Percentiles rank a stretch among this genome's conserved stretches.
phyloP scores from a whole-genome alignment of 2,888 invertebrate species.

The Podotricha telesiphe region DNA sequence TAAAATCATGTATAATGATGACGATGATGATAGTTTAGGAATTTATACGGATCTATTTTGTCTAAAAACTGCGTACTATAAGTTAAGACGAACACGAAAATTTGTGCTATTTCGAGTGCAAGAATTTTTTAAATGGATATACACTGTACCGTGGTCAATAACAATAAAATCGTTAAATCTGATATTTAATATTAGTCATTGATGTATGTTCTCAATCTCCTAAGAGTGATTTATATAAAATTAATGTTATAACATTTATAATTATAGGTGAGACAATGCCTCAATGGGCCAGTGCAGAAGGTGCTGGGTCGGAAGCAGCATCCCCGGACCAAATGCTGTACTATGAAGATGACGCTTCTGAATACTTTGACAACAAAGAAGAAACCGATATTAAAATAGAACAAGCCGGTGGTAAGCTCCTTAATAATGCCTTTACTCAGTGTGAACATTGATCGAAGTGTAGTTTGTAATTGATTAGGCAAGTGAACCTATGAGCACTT shows the following conservation, averaged over 20 bases:
- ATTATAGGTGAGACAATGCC: constrained; percentile 58
- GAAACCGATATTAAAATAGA: constrained; percentile 64
- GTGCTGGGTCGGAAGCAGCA: constrained; percentile 59
- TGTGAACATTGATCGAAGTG: too few species aligned
- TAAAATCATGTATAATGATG: too few species aligned
- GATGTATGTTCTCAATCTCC: not conserved
- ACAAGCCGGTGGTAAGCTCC: constrained; percentile 59
- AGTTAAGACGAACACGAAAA: too few species aligned
- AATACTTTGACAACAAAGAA: constrained; percentile 62
- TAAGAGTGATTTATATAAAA: not conserved
- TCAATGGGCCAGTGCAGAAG: constrained; percentile 68
- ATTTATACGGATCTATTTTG: too few species aligned
- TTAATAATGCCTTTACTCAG: not conserved
- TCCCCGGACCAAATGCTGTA: constrained; percentile 62
- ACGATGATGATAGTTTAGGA: too few species aligned
- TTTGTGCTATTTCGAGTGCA: too few species aligned
- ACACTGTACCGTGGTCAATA: too few species aligned
- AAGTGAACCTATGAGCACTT: not conserved
- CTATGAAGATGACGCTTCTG: constrained; percentile 64
- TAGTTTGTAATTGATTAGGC: too few species aligned
- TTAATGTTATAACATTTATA: not conserved
- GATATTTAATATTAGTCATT: too few species aligned
- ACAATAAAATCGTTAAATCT: too few species aligned
- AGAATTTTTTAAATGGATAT: too few species aligned
- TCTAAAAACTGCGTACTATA: too few species aligned